A percentile compares a stretch with the other conserved stretches of the same genome.
Evolutionary conservation across 2,888 invertebrate species (phyloP).

Genomic region (Cylindroiulus punctatus): DNA sequence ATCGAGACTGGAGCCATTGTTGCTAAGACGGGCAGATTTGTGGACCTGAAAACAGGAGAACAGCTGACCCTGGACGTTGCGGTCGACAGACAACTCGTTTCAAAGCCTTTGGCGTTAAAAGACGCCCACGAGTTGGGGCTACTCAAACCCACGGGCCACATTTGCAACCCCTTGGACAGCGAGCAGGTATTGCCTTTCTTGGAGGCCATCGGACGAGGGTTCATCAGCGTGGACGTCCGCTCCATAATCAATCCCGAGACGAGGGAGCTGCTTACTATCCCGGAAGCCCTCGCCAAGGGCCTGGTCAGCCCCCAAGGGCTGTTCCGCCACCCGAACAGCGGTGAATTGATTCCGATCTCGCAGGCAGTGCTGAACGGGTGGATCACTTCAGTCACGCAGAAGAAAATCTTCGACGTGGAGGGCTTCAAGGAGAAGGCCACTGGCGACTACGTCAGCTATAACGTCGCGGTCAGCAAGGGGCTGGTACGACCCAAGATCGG

Average conservation of each 20-base stretch:
- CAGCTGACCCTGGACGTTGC: constrained; percentile 84
- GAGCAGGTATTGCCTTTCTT: constrained; percentile 77
- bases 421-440: constrained; percentile 86
- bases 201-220: constrained; percentile 86
- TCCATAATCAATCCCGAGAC: constrained; percentile 84
- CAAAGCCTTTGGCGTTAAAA: constrained; percentile 91
- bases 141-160: constrained; percentile 79
- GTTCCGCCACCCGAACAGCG: constrained; percentile 79
- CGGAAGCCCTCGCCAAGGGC: constrained; percentile 83
- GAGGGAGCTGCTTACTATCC: constrained; percentile 81
- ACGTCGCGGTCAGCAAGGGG: constrained; percentile 80
- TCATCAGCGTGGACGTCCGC: constrained; percentile 85
- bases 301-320: constrained; percentile 80
- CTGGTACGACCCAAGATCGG: constrained; percentile 75
- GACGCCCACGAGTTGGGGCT: constrained; percentile 82
- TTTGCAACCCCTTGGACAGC: constrained; percentile 83
- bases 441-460: constrained; percentile 84
- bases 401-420: constrained; percentile 91
- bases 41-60: constrained; percentile 79
- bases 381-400: constrained; percentile 85
- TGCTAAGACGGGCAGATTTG: constrained; percentile 82
- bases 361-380: constrained; percentile 91
- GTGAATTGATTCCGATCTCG: constrained; percentile 78
- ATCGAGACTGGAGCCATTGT: constrained; percentile 81
- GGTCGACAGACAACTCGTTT: constrained; percentile 80